Evolutionary conservation across 2,113 vertebrate genomes (phyloP), one percentile per base, ranked within the genome.

Genomic region (Phalacrocorax pelagicus): DNA sequence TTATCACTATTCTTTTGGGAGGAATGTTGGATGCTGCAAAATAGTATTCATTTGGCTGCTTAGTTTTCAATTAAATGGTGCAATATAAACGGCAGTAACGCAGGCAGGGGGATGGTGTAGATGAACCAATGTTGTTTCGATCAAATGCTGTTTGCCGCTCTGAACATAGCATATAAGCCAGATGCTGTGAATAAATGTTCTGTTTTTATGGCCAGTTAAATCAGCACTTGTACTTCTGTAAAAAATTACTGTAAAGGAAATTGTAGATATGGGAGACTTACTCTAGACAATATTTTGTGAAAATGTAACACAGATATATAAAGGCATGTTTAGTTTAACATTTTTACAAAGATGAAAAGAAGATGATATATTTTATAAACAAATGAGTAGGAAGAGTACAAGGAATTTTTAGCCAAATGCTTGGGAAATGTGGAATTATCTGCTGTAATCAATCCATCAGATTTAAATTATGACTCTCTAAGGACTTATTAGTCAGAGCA

Each of bases 381-480:
- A 97, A 86, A 61, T 20, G 30, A 74, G 26, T 54, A 69, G 52
- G 82, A 96, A 84, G 19, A 89, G 16, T 85, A 78, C 6, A 21
- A 86, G 46, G 46, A 86, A 57, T 57, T 92, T 69, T 34, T 3
- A 2, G 44, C 49, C 86, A 91, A 92, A 77, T 81, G 51, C 67
- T 59, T 92, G 90, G 47, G 92, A 88, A 96, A 94, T 17, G 94
- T 88, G 54, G 30, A 78, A 92, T 92, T 91, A 81, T 84, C 92
- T 88, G 36, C 46, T 88, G 32, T 87, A 90, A 92, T 86, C 23
- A 61, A 72, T 94, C 92, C 75, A 96, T 96, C 81, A 81, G 42
- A 54, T 73, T 96, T 97, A 97, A 97, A 88, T 96, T 96, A 96
- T 94, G 92, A 81, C 44, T 92, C 71, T 91, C 96, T 88, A 93